Evolutionary conservation across 2,113 vertebrate species (phyloP).

Genomic region (Dinomys branickii): DNA sequence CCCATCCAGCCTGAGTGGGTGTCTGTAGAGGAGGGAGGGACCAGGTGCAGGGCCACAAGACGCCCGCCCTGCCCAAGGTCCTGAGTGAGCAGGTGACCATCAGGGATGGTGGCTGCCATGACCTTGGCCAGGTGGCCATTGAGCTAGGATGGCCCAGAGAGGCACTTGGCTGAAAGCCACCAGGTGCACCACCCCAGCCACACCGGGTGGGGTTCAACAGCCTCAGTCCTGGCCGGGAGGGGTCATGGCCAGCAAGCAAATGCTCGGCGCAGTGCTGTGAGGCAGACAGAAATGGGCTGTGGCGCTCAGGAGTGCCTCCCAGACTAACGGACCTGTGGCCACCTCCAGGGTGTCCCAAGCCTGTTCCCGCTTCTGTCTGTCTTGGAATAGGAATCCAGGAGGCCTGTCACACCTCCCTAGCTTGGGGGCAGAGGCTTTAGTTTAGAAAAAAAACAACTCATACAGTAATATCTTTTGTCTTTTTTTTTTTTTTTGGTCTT

Average conservation of each 20-base stretch:
- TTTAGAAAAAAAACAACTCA: not conserved
- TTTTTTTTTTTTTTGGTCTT: too few relatives aligned
- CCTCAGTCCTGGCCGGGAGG: not conserved
- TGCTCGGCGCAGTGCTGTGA: too few relatives aligned
- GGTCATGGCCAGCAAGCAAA: rapidly evolving
- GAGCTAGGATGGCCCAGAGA: not conserved
- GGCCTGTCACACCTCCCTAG: not conserved
- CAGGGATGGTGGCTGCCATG: not conserved
- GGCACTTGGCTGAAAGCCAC: not conserved
- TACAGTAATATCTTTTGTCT: not conserved
- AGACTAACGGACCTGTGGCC: not conserved
- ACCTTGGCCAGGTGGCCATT: not conserved
- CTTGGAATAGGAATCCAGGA: not conserved
- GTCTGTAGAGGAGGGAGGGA: not conserved
- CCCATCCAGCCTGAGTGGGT: not conserved
- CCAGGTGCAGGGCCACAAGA: not conserved
- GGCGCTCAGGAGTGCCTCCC: not conserved
- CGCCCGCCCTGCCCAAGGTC: not conserved
- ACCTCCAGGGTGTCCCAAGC: not conserved
- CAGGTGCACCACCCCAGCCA: too few relatives aligned
- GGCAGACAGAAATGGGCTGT: not conserved
- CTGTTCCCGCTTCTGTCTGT: not conserved
- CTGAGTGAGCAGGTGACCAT: too few relatives aligned
- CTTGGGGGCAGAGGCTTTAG: not conserved
- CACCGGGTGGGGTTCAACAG: rapidly evolving